These are phyloP conservation scores for Triplophysa bombifrons DNA, from an alignment of 2,797 vertebrate genomes.

Conservation along the genomic window DNA sequence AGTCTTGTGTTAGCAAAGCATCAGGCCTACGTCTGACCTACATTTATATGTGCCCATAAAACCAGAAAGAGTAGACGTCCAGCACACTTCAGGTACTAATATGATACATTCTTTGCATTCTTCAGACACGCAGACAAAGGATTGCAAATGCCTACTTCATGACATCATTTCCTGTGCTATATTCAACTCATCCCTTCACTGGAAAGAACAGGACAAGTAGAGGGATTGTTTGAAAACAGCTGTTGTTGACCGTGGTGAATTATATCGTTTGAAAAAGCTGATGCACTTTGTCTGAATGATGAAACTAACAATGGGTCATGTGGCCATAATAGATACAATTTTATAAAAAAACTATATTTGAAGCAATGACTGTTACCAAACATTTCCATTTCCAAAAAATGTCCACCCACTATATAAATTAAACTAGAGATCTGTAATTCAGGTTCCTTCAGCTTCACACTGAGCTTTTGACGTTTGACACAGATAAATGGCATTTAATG, in stretches of 20 bases:
- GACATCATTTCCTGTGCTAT: slow-evolving; percentile 25
- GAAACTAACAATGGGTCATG: not conserved
- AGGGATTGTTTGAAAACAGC: not conserved
- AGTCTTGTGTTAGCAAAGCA: slow-evolving; percentile 59
- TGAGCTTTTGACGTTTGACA: not conserved
- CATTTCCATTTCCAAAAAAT: not conserved
- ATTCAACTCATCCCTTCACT: not conserved
- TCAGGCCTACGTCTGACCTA: slow-evolving; percentile 66
- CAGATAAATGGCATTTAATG: too few relatives aligned
- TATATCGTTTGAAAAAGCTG: not conserved
- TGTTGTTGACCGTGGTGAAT: not conserved
- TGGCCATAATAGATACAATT: not conserved
- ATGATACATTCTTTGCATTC: slow-evolving; percentile 27
- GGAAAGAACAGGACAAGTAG: not conserved
- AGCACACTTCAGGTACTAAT: slow-evolving; percentile 43
- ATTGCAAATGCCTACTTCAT: not conserved
- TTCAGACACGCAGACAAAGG: not conserved
- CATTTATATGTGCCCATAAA: slow-evolving; percentile 71
- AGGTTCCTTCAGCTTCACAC: not conserved
- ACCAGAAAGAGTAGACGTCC: slow-evolving; percentile 43
- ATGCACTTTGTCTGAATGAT: not conserved
- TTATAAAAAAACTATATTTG: not conserved
- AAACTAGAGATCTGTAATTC: not conserved
- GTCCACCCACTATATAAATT: not conserved
- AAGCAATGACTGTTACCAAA: slow-evolving; percentile 13